Evolutionary conservation across 2,797 vertebrate genomes (phyloP).

Genomic region (Coccyzus lansbergi): DNA sequence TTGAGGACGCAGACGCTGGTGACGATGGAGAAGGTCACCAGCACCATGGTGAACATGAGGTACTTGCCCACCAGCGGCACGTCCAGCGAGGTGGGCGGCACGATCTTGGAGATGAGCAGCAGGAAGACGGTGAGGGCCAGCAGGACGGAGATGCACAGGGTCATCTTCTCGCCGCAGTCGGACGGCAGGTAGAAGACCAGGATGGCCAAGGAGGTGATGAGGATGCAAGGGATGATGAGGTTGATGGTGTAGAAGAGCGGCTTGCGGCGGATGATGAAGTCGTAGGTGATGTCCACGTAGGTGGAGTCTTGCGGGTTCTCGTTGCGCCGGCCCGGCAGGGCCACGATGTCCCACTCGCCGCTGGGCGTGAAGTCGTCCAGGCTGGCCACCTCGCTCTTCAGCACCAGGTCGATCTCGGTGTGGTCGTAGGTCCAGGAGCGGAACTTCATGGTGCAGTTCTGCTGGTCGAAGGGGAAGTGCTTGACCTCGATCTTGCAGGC

Average conservation of each 20-base stretch:
- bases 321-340: slow-evolving; percentile 90
- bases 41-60: slow-evolving; percentile 98
- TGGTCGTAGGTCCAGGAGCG: slow-evolving; percentile 98
- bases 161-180: slow-evolving; percentile 97
- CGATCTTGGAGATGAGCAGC: slow-evolving; percentile 96
- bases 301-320: slow-evolving; percentile 92
- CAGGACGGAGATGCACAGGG: slow-evolving; percentile 93
- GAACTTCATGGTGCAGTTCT: slow-evolving; percentile 97
- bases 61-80: slow-evolving; percentile 97
- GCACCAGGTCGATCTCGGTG: slow-evolving; percentile 93
- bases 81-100: slow-evolving; percentile 93
- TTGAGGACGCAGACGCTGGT: slow-evolving; percentile 96
- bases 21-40: slow-evolving; percentile 96
- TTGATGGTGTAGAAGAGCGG: slow-evolving; percentile 98
- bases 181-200: slow-evolving; percentile 96
- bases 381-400: slow-evolving; percentile 92
- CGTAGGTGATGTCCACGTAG: slow-evolving; percentile 96
- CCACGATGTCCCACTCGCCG: slow-evolving; percentile 98
- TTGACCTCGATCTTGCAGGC: slow-evolving; percentile 97
- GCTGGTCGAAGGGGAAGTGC: slow-evolving; percentile 98
- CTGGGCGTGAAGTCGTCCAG: slow-evolving; percentile 98
- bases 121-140: slow-evolving; percentile 95
- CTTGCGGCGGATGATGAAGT: slow-evolving; percentile 96
- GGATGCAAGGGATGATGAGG: slow-evolving; percentile 95
- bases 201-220: slow-evolving; percentile 95